phyloP scores from a whole-genome alignment of 2,113 vertebrate genomes.

The Alligator mississippiensis region DNA sequence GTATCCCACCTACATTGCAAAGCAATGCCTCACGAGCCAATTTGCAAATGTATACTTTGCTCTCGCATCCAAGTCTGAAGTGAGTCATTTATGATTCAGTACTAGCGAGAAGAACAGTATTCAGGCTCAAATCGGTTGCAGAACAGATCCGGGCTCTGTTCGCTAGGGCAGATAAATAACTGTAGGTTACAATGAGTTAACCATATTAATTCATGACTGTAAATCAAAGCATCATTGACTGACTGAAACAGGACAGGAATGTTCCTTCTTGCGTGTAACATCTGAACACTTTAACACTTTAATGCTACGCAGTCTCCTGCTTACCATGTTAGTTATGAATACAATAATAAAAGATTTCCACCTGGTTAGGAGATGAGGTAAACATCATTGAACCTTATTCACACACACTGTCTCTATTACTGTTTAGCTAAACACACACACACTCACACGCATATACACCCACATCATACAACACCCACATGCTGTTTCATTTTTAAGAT shows the following conservation, averaged over 20 bases:
- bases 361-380: slow-evolving; percentile 11
- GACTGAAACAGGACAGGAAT: background rate
- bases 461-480: background rate
- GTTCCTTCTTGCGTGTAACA: background rate
- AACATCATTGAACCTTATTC: background rate
- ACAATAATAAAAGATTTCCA: background rate
- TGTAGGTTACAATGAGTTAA: background rate
- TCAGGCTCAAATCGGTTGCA: background rate
- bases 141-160: background rate
- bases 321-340: background rate
- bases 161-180: background rate
- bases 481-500: background rate
- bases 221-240: background rate
- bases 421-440: background rate
- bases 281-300: fast-evolving
- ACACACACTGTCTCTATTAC: background rate
- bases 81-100: slow-evolving; percentile 80
- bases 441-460: background rate
- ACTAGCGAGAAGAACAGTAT: slow-evolving; percentile 26
- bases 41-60: slow-evolving; percentile 55
- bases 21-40: slow-evolving; percentile 71
- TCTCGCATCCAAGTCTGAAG: slow-evolving; percentile 29
- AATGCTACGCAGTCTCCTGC: background rate
- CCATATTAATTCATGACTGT: background rate
- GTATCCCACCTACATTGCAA: slow-evolving; percentile 73